phyloP scores from a whole-genome alignment of 1,140 invertebrate species.

The Sitobion miscanthi region DNA sequence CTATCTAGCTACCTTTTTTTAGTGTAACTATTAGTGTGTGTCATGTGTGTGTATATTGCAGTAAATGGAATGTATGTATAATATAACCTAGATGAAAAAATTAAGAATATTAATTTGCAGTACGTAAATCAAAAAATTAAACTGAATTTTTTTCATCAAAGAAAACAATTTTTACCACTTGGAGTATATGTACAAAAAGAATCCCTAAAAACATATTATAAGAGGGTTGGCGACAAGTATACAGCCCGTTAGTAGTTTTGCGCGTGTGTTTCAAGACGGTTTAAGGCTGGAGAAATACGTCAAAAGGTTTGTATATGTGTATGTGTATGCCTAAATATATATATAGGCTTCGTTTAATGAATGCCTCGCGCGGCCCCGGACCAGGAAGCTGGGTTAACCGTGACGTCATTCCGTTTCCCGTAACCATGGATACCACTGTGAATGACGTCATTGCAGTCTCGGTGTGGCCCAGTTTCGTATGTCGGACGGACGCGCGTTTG shows the following conservation, averaged over 20 bases:
- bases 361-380: constrained; percentile 46
- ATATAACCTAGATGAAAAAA: not conserved
- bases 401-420: constrained; percentile 48
- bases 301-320: not conserved
- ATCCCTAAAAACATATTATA: constrained; percentile 5
- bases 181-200: not conserved
- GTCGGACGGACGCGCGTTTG: constrained; percentile 47
- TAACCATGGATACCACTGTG: constrained; percentile 30
- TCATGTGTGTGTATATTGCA: not conserved
- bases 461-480: constrained; percentile 47
- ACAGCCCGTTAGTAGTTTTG: not conserved
- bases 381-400: constrained; percentile 54
- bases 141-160: not conserved
- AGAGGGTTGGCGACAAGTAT: not conserved
- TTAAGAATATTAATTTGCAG: not conserved
- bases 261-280: not conserved
- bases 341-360: constrained; percentile 49
- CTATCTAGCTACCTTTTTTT: not conserved
- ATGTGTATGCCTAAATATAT: not conserved
- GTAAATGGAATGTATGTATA: not conserved
- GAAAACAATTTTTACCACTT: not conserved
- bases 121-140: not conserved
- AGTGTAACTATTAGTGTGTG: not conserved
- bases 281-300: not conserved
- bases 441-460: constrained; percentile 54